These are phyloP conservation scores for Silurus meridionalis DNA, from an alignment of 2,113 vertebrate genomes.

Conservation along the genomic window DNA sequence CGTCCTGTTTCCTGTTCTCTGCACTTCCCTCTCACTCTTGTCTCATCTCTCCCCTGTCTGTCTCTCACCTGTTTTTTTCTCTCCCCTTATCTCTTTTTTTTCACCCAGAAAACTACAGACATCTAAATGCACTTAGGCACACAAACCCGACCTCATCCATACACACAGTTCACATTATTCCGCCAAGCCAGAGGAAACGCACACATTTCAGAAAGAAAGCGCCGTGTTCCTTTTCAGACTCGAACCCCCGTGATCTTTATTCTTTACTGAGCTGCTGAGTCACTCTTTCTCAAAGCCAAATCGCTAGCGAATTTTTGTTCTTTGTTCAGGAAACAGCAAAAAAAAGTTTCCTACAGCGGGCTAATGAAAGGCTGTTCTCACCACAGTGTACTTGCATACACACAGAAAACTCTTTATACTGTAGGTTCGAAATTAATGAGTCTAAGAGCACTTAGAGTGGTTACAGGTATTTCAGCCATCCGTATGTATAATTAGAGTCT, in stretches of 20 bases:
- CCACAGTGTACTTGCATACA: neutral
- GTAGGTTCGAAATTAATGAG: no score
- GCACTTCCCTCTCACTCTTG: neutral
- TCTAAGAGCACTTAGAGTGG: no score
- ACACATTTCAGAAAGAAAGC: neutral
- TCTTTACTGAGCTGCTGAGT: conserved; percentile 10
- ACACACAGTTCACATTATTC: conserved; percentile 13
- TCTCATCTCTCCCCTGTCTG: neutral
- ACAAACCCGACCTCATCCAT: conserved; percentile 25
- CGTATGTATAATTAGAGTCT: no score
- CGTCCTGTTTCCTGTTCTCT: neutral
- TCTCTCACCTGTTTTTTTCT: neutral
- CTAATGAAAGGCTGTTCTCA: conserved; percentile 1
- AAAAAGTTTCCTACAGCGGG: conserved; percentile 1
- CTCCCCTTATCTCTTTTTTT: neutral
- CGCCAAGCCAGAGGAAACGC: conserved; percentile 17
- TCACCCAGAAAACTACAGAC: neutral
- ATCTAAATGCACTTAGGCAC: conserved; percentile 4
- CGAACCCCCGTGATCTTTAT: conserved; percentile 15
- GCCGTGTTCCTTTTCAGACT: neutral
- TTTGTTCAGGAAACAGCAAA: conserved; percentile 1
- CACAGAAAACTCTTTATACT: neutral
- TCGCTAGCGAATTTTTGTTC: neutral
- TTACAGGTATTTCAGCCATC: no score
- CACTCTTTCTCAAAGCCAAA: conserved; percentile 17